These are phyloP conservation scores for Furnarius figulus DNA, from an alignment of 2,113 vertebrate species.

Conservation along the genomic window DNA sequence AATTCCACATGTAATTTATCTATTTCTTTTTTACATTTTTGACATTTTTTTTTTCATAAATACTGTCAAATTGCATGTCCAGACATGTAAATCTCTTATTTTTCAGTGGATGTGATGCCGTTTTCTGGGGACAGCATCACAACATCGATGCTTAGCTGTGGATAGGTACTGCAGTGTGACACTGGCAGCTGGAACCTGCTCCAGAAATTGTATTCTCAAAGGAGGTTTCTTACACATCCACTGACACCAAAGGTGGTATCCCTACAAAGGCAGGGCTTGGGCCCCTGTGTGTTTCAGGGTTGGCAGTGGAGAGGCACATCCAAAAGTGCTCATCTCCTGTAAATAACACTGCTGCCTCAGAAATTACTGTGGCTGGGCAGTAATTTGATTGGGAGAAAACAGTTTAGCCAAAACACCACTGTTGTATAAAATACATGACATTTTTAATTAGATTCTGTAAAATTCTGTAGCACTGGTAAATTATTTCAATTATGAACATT, in stretches of 20 bases:
- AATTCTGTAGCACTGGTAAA: neutral
- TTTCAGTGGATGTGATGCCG: neutral
- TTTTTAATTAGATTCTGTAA: neutral
- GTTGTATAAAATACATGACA: neutral
- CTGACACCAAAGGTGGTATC: accelerated
- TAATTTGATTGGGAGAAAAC: neutral
- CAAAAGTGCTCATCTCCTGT: neutral
- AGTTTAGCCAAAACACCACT: neutral
- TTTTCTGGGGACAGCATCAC: neutral
- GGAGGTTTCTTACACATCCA: neutral
- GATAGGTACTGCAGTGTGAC: neutral
- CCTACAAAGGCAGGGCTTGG: neutral
- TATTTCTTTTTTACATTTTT: neutral
- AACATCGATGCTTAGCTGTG: neutral
- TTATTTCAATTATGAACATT: neutral
- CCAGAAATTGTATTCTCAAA: neutral
- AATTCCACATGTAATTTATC: neutral
- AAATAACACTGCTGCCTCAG: neutral
- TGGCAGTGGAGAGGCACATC: accelerated
- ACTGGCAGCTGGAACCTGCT: neutral
- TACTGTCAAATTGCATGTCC: neutral
- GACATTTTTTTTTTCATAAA: neutral
- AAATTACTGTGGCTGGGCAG: neutral
- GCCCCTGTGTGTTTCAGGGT: accelerated
- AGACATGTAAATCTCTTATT: neutral